Evolutionary conservation across 92 coral and sea anemone species (phyloP).

Genomic region (Muricea muricata): DNA sequence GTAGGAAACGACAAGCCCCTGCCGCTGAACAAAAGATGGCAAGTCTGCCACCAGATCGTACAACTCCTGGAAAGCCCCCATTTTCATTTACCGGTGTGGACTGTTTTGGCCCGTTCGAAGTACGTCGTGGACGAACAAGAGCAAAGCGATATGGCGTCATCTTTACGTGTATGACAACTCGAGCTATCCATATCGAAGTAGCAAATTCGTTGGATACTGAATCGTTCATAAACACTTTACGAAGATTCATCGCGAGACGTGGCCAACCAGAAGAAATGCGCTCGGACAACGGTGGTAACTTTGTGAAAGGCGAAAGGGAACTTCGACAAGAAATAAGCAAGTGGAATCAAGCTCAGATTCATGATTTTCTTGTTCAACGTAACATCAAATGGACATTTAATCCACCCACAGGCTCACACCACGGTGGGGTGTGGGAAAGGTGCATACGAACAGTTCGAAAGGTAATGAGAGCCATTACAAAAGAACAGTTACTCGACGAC

Average conservation of each 20-base stretch:
- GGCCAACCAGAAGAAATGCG: constrained; percentile 66
- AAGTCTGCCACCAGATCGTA: constrained; percentile 49
- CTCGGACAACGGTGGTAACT: constrained; percentile 66
- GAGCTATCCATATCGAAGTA: constrained; percentile 61
- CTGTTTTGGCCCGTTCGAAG: constrained; percentile 66
- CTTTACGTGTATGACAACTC: constrained; percentile 51
- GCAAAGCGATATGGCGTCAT: constrained; percentile 67
- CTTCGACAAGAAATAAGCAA: constrained; percentile 46
- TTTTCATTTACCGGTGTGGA: constrained; percentile 59
- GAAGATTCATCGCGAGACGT: constrained; percentile 57
- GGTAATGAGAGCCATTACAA: constrained; percentile 62
- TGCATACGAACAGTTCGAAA: constrained; percentile 65
- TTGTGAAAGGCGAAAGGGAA: constrained; percentile 22
- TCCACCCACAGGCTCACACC: constrained; percentile 70
- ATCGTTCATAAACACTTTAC: constrained; percentile 47
- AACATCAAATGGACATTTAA: constrained; percentile 69
- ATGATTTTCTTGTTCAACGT: constrained; percentile 42
- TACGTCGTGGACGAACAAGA: constrained; percentile 53
- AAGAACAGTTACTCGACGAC: constrained; percentile 62
- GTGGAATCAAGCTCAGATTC: constrained; percentile 67
- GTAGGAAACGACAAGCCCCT: constrained; percentile 58
- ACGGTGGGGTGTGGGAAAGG: constrained; percentile 73
- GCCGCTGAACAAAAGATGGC: constrained; percentile 71
- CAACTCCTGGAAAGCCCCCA: constrained; percentile 58
- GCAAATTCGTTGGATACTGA: constrained; percentile 59